These are phyloP conservation scores for Orientallactaga bullata DNA, from an alignment of 2,113 vertebrate genomes.

Conservation along the genomic window DNA sequence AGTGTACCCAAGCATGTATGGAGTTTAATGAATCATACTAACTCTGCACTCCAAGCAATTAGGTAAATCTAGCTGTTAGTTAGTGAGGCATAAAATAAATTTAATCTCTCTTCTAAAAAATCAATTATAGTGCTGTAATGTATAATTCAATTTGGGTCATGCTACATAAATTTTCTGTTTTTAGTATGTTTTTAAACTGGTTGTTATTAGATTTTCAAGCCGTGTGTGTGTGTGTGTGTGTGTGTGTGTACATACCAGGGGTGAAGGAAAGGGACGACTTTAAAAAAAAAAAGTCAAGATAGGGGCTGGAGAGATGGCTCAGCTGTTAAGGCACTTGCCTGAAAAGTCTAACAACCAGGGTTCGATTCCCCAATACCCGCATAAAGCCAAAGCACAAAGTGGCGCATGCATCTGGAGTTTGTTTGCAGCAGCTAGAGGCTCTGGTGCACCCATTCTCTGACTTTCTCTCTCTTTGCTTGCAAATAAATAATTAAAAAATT, in stretches of 20 bases:
- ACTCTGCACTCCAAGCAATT: conserved; percentile 91
- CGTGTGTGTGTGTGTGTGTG: neutral
- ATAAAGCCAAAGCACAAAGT: too few relatives aligned
- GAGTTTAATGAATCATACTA: conserved; percentile 91
- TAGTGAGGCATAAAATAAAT: conserved; percentile 92
- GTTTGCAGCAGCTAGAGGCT: too few relatives aligned
- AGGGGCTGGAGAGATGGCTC: too few relatives aligned
- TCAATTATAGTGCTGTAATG: conserved; percentile 92
- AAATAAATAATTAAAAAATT: neutral
- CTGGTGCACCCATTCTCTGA: too few relatives aligned
- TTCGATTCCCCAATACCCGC: too few relatives aligned
- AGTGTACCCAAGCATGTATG: conserved; percentile 88
- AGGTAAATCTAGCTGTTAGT: conserved; percentile 92
- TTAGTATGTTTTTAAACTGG: conserved; percentile 86
- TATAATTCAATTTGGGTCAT: conserved; percentile 91
- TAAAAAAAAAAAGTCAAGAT: too few relatives aligned
- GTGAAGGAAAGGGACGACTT: neutral
- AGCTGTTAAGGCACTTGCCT: too few relatives aligned
- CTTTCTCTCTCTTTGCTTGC: too few relatives aligned
- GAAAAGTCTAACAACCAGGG: too few relatives aligned
- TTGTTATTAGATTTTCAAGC: conserved; percentile 82
- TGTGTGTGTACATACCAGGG: neutral
- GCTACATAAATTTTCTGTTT: conserved; percentile 90
- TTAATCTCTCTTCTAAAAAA: conserved; percentile 92
- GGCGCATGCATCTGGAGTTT: too few relatives aligned